These are phyloP conservation scores for Brachyrhaphis roseni DNA, from an alignment of 2,797 vertebrate genomes.

Conservation along the genomic window DNA sequence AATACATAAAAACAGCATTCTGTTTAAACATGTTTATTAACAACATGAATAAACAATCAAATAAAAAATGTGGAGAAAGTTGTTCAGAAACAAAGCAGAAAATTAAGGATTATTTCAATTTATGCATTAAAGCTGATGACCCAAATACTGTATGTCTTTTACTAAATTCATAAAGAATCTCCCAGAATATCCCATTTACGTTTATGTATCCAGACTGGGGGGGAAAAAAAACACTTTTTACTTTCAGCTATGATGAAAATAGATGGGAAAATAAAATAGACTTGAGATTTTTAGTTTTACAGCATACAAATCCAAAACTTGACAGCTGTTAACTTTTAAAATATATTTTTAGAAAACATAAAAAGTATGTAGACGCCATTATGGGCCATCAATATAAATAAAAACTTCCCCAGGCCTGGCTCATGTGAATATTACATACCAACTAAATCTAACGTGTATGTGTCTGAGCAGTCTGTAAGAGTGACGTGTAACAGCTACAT, in stretches of 20 bases:
- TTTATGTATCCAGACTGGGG: background rate
- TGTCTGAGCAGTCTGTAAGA: constrained; percentile 61
- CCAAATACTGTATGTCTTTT: background rate
- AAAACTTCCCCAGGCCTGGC: background rate
- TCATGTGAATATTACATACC: background rate
- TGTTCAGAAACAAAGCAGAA: background rate
- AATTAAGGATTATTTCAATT: background rate
- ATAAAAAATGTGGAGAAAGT: background rate
- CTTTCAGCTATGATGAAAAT: background rate
- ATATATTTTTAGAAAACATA: background rate
- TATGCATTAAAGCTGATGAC: background rate
- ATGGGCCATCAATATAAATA: background rate
- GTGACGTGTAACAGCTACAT: constrained; percentile 79
- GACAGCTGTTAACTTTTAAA: background rate
- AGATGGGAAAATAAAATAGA: background rate
- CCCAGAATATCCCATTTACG: background rate
- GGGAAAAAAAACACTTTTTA: background rate
- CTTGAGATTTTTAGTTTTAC: background rate
- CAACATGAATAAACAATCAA: background rate
- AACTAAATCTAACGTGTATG: constrained; percentile 18
- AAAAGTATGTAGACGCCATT: background rate
- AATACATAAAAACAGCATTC: background rate
- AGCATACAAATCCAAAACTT: background rate
- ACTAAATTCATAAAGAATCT: background rate
- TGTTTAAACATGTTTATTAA: background rate